A percentile compares a stretch with the other conserved stretches of the same genome.
Conservation (phyloP, 2,888 invertebrate genomes). For the Diarsia brunnea region DNA sequence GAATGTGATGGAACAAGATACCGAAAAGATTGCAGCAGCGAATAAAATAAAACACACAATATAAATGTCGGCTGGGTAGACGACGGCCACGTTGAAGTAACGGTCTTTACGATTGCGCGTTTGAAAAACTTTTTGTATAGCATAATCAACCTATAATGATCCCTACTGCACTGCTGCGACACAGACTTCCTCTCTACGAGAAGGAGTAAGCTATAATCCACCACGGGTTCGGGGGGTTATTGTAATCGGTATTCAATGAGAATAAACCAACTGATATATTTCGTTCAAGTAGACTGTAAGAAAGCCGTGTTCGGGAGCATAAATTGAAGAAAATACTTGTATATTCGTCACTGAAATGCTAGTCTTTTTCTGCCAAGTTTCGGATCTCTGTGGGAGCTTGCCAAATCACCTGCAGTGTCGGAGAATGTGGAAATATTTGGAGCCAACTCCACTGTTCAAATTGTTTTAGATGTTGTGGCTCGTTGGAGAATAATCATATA, state of each 20-base stretch:
- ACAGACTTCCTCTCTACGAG: too few species aligned
- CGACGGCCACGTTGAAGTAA: background rate
- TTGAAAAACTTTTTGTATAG: background rate
- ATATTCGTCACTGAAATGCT: slow-evolving; percentile 35
- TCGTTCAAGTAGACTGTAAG: background rate
- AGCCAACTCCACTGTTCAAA: slow-evolving; percentile 34
- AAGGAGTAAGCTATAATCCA: too few species aligned
- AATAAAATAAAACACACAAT: background rate
- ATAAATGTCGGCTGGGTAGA: background rate
- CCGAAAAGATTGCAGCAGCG: background rate
- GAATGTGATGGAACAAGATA: background rate
- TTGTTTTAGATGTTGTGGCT: slow-evolving; percentile 12
- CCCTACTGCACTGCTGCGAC: too few species aligned
- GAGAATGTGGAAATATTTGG: slow-evolving; percentile 48
- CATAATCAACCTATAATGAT: too few species aligned
- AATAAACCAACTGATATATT: background rate
- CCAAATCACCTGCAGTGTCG: slow-evolving; percentile 58
- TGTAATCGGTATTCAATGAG: too few species aligned
- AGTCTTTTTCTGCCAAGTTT: slow-evolving; percentile 58
- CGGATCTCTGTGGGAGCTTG: slow-evolving; percentile 42
- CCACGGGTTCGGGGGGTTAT: too few species aligned
- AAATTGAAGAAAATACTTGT: slow-evolving; percentile 32
- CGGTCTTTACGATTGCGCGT: too few species aligned
- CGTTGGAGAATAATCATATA: background rate
- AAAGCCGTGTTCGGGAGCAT: slow-evolving; percentile 4